Evolutionary conservation across 53 echinoderm and acorn worm genomes (phyloP), one percentile per base, ranked within the genome.

Genomic region (Luidia sarsii): DNA sequence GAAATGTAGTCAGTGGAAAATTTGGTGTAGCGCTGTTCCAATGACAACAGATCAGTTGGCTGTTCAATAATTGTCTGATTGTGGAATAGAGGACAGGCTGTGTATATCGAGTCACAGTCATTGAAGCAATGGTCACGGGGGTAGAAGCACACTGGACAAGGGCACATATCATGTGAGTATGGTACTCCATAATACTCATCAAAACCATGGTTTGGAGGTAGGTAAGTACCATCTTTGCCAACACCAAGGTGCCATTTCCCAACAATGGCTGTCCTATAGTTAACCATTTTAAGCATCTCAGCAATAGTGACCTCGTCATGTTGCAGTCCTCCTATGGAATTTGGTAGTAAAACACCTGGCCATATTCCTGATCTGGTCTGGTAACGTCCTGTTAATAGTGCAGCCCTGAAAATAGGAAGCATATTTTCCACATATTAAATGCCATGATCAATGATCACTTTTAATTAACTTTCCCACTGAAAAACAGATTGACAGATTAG

Each of bases 241-340:
- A 89, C 93, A 18, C 97, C 97, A 14, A 97, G 85, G 63, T 97
- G 97, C 97, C 97, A 97, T 57, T 97, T 97, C 24, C 97, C 97
- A 28, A 97, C 71, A 36, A 97, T 91, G 13, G 86, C 89, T 5
- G 93, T 94, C 20, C 65, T 70, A 86, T 97, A 97, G 33, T 94
- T 87, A 30, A 62, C 29, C 7, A 83, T 29, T 18, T 91, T 80
- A 3, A 94, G 86, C 28, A 97, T 53, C 64, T 97, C 92, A 14
- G 97, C 97, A n/a, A 97, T 88, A 14, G 97, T 97, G 45, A 89
- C 89, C 54, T 97, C 97, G 60, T 91, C 88, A 54, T 85, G 51
- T 33, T 87, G 97, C 31, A 97, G 94, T 18, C 97, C 97, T 4
- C 94, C 94, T 2, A 86, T 84, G 67, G 73, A 79, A 57, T 71